Evolutionary conservation across 2,797 vertebrate species (phyloP), one percentile per base, ranked within the genome.

Genomic region (Arrhamphus sclerolepis): DNA sequence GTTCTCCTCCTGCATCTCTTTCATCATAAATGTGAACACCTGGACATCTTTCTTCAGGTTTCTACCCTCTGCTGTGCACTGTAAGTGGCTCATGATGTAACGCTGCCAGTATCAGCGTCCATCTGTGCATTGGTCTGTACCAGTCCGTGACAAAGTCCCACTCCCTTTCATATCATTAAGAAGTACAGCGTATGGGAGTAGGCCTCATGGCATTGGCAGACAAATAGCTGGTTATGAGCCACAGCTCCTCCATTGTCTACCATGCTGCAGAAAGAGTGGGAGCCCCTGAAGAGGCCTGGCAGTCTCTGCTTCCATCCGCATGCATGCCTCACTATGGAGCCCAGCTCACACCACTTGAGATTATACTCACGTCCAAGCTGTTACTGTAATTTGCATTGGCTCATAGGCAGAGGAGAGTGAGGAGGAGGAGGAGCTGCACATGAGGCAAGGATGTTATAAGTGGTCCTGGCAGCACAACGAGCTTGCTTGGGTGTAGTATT

Each of bases 321-420:
- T 68, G 82, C 83, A 79, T 80, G 80, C 77, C 72, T 89, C 70
- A 40, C 87, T 73, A 81, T 66, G 69, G 82, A 89, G 78, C 66
- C 84, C 88, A 87, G 80, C 85, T 87, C 83, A 24, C 83, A 86
- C 86, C 86, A 81, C 87, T 90, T 88, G 85, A 89, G 89, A 91
- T 87, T 86, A 79, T 83, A 74, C 82, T 82, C 85, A 87, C 89
- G 85, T 90, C 88, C 89, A 90, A 90, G 89, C 86, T 91, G 89
- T 91, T 91, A 88, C 89, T 87, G 89, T 90, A 89, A 92, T 92
- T 90, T 90, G 84, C 88, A 89, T 89, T 89, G 89, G 89, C 89
- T 89, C 84, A 72, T 83, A 77, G 83, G 83, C 80, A 83, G 77
- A 81, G 39, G 41, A 75, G 72, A 82, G 65, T 70, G 82, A 81